A percentile compares a stretch with the other conserved stretches of the same genome.
Evolutionary conservation across 2,113 vertebrate species (phyloP).

Genomic region (Ophthalmolycus amberensis): DNA sequence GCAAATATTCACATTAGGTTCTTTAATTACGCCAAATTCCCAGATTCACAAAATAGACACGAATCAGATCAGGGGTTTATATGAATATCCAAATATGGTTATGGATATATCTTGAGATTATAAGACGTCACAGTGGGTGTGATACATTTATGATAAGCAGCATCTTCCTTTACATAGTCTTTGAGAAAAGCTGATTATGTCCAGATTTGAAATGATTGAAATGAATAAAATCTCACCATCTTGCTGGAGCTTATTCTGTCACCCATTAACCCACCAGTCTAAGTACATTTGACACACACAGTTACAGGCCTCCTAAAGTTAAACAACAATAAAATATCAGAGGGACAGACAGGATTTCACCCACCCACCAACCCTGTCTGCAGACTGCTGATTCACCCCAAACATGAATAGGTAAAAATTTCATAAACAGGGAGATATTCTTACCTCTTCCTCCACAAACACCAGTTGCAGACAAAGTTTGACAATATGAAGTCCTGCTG

Average conservation of each 20-base stretch:
- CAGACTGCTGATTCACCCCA: neutral
- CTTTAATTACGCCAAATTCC: neutral
- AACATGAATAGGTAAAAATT: neutral
- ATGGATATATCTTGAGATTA: fast-evolving
- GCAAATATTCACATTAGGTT: constrained; percentile 5
- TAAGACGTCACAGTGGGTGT: neutral
- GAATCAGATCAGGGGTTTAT: neutral
- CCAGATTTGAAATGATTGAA: neutral
- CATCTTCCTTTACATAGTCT: neutral
- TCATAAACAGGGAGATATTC: constrained; percentile 2
- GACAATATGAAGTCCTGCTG: neutral
- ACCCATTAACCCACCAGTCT: constrained; percentile 23
- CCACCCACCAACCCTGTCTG: too few relatives aligned
- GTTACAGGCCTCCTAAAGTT: neutral
- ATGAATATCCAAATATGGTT: neutral
- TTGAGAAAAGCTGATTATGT: neutral
- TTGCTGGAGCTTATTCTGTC: neutral
- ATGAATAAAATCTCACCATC: neutral
- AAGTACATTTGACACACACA: neutral
- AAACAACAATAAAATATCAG: neutral
- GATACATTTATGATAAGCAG: neutral
- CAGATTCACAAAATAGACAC: neutral
- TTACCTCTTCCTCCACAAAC: constrained; percentile 47
- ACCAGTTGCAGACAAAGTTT: constrained; percentile 42
- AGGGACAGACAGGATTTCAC: neutral